Conservation (phyloP, 1,140 invertebrate genomes). For the Laodelphax striatellus region DNA sequence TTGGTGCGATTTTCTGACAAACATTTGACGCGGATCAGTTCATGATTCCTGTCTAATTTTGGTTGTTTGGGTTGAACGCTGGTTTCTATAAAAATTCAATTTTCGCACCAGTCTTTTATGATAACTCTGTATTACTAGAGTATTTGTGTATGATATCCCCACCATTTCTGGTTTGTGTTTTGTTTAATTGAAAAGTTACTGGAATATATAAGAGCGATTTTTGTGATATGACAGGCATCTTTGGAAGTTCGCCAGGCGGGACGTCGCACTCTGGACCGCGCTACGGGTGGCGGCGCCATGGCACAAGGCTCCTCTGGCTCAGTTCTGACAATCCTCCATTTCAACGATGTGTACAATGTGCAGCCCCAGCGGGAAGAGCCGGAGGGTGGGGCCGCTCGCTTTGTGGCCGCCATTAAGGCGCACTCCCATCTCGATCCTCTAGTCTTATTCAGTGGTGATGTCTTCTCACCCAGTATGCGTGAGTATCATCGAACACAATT, state of each 20-base stretch:
- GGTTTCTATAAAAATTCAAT: too few relatives aligned
- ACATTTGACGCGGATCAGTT: too few relatives aligned
- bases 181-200: too few relatives aligned
- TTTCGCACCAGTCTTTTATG: too few relatives aligned
- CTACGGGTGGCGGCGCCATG: slow-evolving; percentile 29
- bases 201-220: too few relatives aligned
- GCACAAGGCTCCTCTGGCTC: slow-evolving; percentile 10
- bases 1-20: too few relatives aligned
- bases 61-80: too few relatives aligned
- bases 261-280: slow-evolving; percentile 41
- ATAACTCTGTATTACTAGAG: too few relatives aligned
- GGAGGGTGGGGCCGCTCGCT: slow-evolving; percentile 67
- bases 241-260: slow-evolving; percentile 57
- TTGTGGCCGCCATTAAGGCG: slow-evolving; percentile 64
- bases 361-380: slow-evolving; percentile 49
- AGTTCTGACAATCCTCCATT: slow-evolving; percentile 58
- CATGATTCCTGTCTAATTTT: too few relatives aligned
- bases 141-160: too few relatives aligned
- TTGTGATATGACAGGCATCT: slow-evolving; percentile 41
- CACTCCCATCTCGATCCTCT: slow-evolving; percentile 62
- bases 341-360: slow-evolving; percentile 90
- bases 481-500: slow-evolving; percentile 34
- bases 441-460: slow-evolving; percentile 81
- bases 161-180: too few relatives aligned
- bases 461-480: slow-evolving; percentile 81